Evolutionary conservation across 2,888 invertebrate genomes (phyloP).

Genomic region (Eristalis arbustorum): DNA sequence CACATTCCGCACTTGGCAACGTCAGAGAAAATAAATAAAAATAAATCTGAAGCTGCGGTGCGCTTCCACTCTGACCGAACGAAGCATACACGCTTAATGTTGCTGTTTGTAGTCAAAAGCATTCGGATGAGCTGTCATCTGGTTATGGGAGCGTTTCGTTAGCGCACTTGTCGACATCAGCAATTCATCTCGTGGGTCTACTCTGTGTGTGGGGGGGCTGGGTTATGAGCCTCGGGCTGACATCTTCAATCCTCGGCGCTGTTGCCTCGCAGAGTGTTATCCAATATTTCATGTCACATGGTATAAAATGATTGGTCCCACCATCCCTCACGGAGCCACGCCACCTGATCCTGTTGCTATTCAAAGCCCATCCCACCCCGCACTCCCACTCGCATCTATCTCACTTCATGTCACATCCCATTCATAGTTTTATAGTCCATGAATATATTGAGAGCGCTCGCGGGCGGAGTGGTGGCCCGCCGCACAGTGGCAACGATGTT

Average conservation of each 20-base stretch:
- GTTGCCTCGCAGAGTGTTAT: not conserved
- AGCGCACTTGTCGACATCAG: too few relatives aligned
- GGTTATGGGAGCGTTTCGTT: not conserved
- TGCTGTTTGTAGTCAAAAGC: not conserved
- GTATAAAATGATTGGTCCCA: conserved; percentile 17
- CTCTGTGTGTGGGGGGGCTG: too few relatives aligned
- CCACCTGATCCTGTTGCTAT: conserved; percentile 46
- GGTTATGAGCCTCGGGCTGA: not conserved
- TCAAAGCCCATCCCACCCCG: not conserved
- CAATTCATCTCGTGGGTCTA: not conserved
- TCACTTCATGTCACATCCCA: conserved; percentile 32
- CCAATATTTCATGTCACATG: conserved; percentile 19
- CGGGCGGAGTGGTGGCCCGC: not conserved
- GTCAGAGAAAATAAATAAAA: not conserved
- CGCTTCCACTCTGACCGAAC: too few relatives aligned
- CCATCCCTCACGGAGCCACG: not conserved
- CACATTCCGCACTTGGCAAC: not conserved
- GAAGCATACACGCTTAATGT: not conserved
- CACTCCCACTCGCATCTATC: conserved; percentile 23
- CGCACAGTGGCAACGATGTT: conserved; percentile 11
- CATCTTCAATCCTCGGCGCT: not conserved
- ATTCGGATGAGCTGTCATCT: not conserved
- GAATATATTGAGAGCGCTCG: conserved; percentile 34
- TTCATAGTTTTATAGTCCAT: conserved; percentile 58
- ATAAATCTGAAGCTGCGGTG: not conserved